Conservation (phyloP, 2,797 vertebrate species). For the Octomys mimax region DNA sequence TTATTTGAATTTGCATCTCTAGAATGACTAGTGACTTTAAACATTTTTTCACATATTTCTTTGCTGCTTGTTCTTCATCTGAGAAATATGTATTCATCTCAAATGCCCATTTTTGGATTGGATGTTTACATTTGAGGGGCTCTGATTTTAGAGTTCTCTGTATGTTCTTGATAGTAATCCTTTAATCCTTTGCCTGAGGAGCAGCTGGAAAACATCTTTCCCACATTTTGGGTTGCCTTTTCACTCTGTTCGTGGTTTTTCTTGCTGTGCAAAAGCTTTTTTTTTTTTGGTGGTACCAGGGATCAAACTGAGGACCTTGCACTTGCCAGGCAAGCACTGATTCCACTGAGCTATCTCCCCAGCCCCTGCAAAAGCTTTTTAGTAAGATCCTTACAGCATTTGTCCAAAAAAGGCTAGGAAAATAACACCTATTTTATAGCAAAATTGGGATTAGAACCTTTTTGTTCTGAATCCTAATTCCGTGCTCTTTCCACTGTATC, state of each 20-base stretch:
- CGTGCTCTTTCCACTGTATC: constrained; percentile 45
- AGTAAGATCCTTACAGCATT: not conserved
- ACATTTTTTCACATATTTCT: not conserved
- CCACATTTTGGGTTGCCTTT: not conserved
- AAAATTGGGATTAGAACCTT: constrained; percentile 68
- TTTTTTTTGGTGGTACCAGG: not conserved
- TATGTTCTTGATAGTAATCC: not conserved
- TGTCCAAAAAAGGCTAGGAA: not conserved
- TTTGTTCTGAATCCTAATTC: constrained; percentile 65
- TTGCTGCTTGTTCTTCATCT: not conserved
- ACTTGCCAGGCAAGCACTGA: too few relatives aligned
- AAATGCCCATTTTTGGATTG: not conserved
- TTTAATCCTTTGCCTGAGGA: not conserved
- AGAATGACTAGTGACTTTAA: not conserved
- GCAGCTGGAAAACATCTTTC: not conserved
- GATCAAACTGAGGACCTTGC: too few relatives aligned
- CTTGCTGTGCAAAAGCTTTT: not conserved
- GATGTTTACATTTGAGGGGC: not conserved
- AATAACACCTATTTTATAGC: constrained; percentile 42
- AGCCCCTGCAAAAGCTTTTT: not conserved
- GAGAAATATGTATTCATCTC: not conserved
- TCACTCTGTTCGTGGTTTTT: not conserved
- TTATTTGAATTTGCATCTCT: not conserved
- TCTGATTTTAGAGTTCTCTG: not conserved
- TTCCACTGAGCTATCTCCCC: too few relatives aligned